Base-by-base conservation (phyloP, 30 jellyfish, hydroid and myxozoan species). In the Aurelia coerulea region DNA sequence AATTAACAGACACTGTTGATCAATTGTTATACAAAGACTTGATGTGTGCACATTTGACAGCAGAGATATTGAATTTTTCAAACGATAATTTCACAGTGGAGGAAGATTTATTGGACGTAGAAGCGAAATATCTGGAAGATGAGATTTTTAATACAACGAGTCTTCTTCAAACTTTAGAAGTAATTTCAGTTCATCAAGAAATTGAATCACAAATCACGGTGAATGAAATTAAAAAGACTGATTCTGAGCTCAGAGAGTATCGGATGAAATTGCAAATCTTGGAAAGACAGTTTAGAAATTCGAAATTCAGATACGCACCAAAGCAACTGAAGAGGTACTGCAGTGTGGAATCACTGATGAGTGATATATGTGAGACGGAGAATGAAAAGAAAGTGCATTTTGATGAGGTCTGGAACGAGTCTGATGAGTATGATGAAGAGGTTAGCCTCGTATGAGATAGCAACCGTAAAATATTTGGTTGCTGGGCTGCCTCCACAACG, bases 321-420 rank as follows among this genome's bases (percentile, higher is more conserved):
- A 84, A 84, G 69, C 87, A 60, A 31, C 19, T 84, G 33, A 84
- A 84, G 70, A 68, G 93, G 37, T 84, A 84, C 39, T 84, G 93
- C 88, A 84, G 93, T 49, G 78, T 62, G 67, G 93, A 84, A 62
- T 84, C 93, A 29, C 62, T 84, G 67, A 46, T 84, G 49, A 75
- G 86, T 33, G 86, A 84, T 37, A 34, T 51, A 2, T 86, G 37
- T 49, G 86, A 56, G 3, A 39, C 42, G 3, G 80, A 65, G 13
- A 5, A 17, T 10, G 86, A 66, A 33, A 83, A 72, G 58, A 69
- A 73, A 16, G n/a, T 5, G 19, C 62, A 76, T 35, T 59, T 59
- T 7, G 74, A 73, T 5, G 63, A 10, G 34, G 58, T 64, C 15
- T 84, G 79, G 88, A 70, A 84, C 58, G 87, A 31, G 62, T 65